These are phyloP conservation scores for Lasioglossum pauxillum DNA, from an alignment of 2,888 invertebrate species.

Conservation along the genomic window DNA sequence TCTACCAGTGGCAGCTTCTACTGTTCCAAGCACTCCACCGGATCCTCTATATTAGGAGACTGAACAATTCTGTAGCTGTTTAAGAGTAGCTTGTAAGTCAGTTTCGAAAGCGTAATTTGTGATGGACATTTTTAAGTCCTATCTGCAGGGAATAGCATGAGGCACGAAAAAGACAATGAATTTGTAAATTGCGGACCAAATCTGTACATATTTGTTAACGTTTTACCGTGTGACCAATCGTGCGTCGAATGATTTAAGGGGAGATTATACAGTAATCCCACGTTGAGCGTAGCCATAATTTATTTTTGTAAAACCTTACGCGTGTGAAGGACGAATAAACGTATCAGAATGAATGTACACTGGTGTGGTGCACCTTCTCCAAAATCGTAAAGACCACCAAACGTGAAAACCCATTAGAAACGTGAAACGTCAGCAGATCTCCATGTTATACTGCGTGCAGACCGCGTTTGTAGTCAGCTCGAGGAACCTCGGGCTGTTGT, in stretches of 20 bases:
- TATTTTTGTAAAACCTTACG: slow-evolving; percentile 39
- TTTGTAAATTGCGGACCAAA: background rate
- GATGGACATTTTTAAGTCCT: background rate
- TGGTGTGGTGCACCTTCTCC: slow-evolving; percentile 18
- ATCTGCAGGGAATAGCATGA: background rate
- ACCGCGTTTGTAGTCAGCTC: slow-evolving; percentile 68
- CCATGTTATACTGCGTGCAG: slow-evolving; percentile 76
- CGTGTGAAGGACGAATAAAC: slow-evolving; percentile 23
- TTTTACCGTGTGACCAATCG: background rate
- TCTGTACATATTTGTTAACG: slow-evolving; percentile 7
- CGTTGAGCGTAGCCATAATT: slow-evolving; percentile 21
- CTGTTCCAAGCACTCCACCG: slow-evolving; percentile 72
- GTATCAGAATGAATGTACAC: slow-evolving; percentile 6
- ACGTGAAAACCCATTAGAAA: slow-evolving; percentile 25
- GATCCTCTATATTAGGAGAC: slow-evolving; percentile 70
- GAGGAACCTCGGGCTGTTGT: slow-evolving; percentile 60
- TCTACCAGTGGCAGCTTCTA: slow-evolving; percentile 64
- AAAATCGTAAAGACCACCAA: slow-evolving; percentile 16
- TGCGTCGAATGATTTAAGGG: too few species aligned
- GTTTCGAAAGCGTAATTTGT: background rate
- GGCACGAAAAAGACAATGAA: background rate
- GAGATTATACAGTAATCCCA: background rate
- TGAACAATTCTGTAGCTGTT: slow-evolving; percentile 35
- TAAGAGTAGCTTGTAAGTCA: background rate
- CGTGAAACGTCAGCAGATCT: slow-evolving; percentile 41